Percentiles rank a stretch among this genome's conserved stretches.
These are phyloP conservation scores for Cassiopea andromeda DNA, from an alignment of 30 jellyfish, hydroid and myxozoan species.

Conservation along the genomic window DNA sequence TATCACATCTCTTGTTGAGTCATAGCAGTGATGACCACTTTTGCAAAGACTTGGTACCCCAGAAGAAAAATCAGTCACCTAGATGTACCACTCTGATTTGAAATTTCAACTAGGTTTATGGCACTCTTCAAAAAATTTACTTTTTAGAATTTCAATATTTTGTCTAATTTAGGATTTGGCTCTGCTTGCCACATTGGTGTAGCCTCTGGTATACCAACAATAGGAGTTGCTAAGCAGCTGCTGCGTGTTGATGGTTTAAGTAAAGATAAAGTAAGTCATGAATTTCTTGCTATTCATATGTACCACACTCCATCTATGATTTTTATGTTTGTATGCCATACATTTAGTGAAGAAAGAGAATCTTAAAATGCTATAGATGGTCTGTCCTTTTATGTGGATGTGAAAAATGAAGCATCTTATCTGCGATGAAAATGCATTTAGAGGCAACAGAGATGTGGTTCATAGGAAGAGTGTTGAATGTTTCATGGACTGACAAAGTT, in stretches of 20 bases:
- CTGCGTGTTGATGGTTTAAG: conserved; percentile 89
- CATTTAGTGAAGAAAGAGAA: neutral
- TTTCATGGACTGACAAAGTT: too few relatives aligned
- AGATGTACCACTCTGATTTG: neutral
- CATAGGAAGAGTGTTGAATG: too few relatives aligned
- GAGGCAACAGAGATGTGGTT: too few relatives aligned
- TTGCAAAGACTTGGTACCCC: too few relatives aligned
- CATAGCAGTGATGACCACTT: too few relatives aligned
- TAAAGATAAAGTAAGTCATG: conserved; percentile 54
- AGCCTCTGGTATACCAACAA: conserved; percentile 74
- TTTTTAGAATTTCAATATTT: neutral
- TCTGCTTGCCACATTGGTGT: conserved; percentile 97
- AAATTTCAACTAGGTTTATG: neutral
- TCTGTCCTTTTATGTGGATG: neutral
- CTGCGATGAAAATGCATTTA: neutral
- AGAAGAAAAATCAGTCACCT: too few relatives aligned
- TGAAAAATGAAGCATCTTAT: too few relatives aligned
- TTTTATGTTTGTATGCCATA: neutral
- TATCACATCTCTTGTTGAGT: too few relatives aligned
- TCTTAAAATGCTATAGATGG: neutral
- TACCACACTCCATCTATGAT: neutral
- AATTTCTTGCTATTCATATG: conserved; percentile 13
- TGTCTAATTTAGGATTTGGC: conserved; percentile 76
- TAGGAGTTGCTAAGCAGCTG: conserved; percentile 97
- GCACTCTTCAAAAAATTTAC: neutral